Evolutionary conservation across 2,888 invertebrate genomes (phyloP), one percentile per base, ranked within the genome.

Genomic region (Bembecia ichneumoniformis): DNA sequence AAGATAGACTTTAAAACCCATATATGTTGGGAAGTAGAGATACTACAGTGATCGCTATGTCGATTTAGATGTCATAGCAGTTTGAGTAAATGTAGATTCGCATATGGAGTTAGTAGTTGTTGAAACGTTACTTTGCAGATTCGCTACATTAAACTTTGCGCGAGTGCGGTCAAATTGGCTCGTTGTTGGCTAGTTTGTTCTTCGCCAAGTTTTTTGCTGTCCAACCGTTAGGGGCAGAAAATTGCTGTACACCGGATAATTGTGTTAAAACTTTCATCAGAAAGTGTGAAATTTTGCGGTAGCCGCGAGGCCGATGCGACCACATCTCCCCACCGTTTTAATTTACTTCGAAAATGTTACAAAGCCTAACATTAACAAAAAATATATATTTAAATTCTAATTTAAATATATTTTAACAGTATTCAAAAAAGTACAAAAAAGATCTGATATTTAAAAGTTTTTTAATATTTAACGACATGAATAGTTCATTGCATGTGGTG

Each of bases 211-310:
- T 83, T 82, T 82, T 82, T 78, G 75, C 76, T 79, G 80, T 78
- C 76, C 78, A 71, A 73, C 69, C 73, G 71, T 67, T 69, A 76
- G 63, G 67, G 74, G 28, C 28, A 28, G 28, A 28, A 28, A 81
- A 82, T 75, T 77, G 77, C 72, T 70, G 73, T 67, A 74, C 76
- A 77, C 78, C 73, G 76, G 79, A 81, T 83, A 83, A 84, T 84
- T 80, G 81, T 80, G 83, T 84, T 84, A 84, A 84, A 84, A 84
- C 77, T 84, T 83, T 82, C 81, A 83, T 82, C 81, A 74, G 76
- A 76, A 77, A 82, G 81, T 83, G 82, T 77, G 78, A 82, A 81
- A 79, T 77, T 83, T 77, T 74, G 75, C 71, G 71, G 69, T 71
- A 75, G 68, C 70, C 63, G 66, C 68, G 70, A 66, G 67, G 66